These are phyloP conservation scores for Muscicapa adusta DNA, from an alignment of 2,113 vertebrate genomes.

Conservation along the genomic window DNA sequence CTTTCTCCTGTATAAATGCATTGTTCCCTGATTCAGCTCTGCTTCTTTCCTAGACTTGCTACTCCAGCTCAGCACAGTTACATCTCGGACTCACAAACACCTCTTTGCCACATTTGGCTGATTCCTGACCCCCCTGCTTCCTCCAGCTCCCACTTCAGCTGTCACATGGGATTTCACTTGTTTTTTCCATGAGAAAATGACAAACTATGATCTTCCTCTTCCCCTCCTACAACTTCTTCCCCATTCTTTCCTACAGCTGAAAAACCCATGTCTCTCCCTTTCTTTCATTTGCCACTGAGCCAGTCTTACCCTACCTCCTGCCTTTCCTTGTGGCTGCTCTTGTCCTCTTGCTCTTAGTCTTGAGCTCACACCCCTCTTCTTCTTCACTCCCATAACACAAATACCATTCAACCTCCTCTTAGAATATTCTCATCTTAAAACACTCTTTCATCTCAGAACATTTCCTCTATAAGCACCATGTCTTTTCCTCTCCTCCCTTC, in stretches of 20 bases:
- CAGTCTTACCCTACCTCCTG: background rate
- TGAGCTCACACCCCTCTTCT: background rate
- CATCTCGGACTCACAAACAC: background rate
- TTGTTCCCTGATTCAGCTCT: background rate
- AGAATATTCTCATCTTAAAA: slow-evolving; percentile 7
- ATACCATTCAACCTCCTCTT: background rate
- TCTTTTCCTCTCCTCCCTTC: background rate
- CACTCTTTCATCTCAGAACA: background rate
- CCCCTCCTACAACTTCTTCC: background rate
- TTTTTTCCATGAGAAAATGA: background rate
- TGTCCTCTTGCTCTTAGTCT: background rate
- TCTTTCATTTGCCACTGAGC: background rate
- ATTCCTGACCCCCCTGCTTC: background rate
- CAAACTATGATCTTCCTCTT: background rate
- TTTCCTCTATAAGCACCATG: background rate
- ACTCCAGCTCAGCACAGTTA: background rate
- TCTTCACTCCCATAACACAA: background rate
- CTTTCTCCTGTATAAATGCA: background rate
- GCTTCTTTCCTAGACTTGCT: background rate
- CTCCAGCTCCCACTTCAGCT: background rate
- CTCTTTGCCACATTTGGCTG: background rate
- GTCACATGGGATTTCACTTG: background rate
- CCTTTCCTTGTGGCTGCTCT: background rate
- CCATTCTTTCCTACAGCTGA: background rate
- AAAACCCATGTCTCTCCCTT: background rate